Evolutionary conservation across 2,797 vertebrate genomes (phyloP).

Genomic region (Eulemur coronatus): DNA sequence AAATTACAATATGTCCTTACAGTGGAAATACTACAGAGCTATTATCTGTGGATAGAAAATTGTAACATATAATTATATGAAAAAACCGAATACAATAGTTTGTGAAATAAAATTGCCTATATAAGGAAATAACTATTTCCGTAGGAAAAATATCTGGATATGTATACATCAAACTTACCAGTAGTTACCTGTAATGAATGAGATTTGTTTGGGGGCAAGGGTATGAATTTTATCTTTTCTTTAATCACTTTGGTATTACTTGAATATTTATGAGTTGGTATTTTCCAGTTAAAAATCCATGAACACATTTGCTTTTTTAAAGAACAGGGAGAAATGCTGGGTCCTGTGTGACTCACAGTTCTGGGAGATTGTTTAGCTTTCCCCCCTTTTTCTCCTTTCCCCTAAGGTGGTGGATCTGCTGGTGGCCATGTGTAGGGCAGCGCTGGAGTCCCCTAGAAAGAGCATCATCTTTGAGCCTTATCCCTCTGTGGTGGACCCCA

Average conservation of each 20-base stretch:
- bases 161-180: not conserved
- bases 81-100: not conserved
- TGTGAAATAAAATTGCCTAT: not conserved
- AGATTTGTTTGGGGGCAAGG: not conserved
- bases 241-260: constrained; percentile 7
- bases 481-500: constrained; percentile 98
- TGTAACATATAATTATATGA: not conserved
- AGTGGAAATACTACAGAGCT: not conserved
- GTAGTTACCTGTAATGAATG: not conserved
- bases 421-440: constrained; percentile 99
- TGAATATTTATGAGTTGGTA: constrained; percentile 39
- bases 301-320: not conserved
- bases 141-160: not conserved
- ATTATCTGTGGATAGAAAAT: constrained; percentile 13
- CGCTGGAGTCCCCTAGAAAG: constrained; percentile 97
- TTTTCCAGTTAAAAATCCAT: constrained; percentile 32
- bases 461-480: constrained; percentile 99
- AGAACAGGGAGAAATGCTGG: not conserved
- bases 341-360: not conserved
- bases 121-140: not conserved
- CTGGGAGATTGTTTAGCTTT: not conserved
- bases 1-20: not conserved
- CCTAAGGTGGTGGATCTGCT: constrained; percentile 96
- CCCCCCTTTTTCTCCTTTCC: not conserved
- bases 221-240: constrained; percentile 2